These are phyloP conservation scores for Zeugodacus cucurbitae DNA, from an alignment of 1,140 invertebrate species.

Conservation along the genomic window DNA sequence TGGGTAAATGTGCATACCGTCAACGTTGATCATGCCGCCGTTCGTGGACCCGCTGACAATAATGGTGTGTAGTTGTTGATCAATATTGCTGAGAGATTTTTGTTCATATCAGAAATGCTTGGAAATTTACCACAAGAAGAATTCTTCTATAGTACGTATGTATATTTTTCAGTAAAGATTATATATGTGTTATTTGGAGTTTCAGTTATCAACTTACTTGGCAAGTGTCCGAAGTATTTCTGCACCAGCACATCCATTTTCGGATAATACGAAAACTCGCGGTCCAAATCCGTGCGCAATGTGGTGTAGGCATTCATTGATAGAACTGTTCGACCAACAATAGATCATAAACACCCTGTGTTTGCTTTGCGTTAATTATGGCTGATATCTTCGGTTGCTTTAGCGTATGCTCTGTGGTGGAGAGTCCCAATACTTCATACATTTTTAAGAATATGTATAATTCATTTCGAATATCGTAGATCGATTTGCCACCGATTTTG, in stretches of 20 bases:
- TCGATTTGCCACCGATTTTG: neutral
- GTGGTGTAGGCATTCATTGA: constrained; percentile 60
- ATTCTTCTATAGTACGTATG: too few relatives aligned
- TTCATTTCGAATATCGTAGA: neutral
- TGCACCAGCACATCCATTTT: constrained; percentile 61
- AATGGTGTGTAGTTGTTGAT: constrained; percentile 63
- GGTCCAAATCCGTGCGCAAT: constrained; percentile 53
- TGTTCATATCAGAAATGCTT: constrained; percentile 67
- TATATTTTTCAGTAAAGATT: too few relatives aligned
- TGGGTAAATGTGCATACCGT: constrained; percentile 64
- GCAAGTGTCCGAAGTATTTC: constrained; percentile 58
- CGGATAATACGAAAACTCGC: constrained; percentile 54
- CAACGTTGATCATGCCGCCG: constrained; percentile 59
- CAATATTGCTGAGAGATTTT: constrained; percentile 66
- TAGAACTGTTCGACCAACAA: constrained; percentile 65
- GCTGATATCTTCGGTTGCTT: constrained; percentile 60
- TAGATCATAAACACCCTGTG: constrained; percentile 63
- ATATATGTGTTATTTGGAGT: neutral
- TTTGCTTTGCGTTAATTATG: constrained; percentile 58
- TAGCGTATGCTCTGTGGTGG: constrained; percentile 60
- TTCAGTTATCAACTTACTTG: constrained; percentile 49
- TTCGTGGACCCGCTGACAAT: constrained; percentile 55
- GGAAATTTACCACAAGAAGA: constrained; percentile 58
- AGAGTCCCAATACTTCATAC: constrained; percentile 55
- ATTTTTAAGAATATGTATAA: constrained; percentile 47